Conservation (phyloP, 2,113 vertebrate genomes). For the Rhizomys pruinosus region DNA sequence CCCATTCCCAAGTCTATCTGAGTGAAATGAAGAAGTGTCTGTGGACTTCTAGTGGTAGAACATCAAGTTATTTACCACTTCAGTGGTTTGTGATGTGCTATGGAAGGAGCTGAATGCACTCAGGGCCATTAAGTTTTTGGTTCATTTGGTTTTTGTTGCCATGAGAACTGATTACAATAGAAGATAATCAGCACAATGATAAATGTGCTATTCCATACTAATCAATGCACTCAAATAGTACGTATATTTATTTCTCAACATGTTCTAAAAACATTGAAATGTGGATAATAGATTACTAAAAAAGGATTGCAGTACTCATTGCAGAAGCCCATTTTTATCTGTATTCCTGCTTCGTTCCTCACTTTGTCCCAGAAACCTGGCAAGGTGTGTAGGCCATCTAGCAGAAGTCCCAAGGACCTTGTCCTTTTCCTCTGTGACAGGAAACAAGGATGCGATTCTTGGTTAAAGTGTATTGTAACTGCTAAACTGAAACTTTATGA, state of each 20-base stretch:
- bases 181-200: not conserved
- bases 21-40: not conserved
- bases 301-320: not conserved
- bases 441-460: not conserved
- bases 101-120: not conserved
- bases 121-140: not conserved
- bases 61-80: slow-evolving; percentile 4
- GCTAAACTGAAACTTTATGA: not conserved
- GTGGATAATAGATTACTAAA: not conserved
- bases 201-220: slow-evolving; percentile 26
- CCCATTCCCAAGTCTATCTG: not conserved
- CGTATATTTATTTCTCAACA: slow-evolving; percentile 25
- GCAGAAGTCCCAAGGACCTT: not conserved
- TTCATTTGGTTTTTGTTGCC: not conserved
- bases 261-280: slow-evolving; percentile 1
- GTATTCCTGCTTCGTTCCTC: not conserved
- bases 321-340: not conserved
- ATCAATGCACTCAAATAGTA: not conserved
- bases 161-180: not conserved
- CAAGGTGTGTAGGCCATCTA: not conserved
- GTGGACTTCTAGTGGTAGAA: not conserved
- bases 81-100: not conserved
- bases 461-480: not conserved
- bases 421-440: not conserved
- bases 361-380: not conserved